Percentiles rank a stretch among this genome's conserved stretches.
Conservation (phyloP, 2,888 invertebrate genomes). For the Andrena praecox region DNA sequence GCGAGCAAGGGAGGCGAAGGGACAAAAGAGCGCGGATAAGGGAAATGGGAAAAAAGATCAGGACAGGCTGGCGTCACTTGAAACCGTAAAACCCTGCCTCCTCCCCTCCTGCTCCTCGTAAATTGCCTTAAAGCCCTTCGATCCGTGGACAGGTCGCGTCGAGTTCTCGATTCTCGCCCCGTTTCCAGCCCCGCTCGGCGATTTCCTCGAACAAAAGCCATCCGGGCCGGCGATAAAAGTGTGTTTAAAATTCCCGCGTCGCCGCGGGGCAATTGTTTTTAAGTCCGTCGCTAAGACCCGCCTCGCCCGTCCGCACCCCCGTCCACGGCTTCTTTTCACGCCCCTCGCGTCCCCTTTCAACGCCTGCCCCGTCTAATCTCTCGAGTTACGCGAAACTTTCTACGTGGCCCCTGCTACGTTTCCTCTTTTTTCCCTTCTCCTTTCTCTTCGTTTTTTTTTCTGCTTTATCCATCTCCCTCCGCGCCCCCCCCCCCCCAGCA, state of each 20-base stretch:
- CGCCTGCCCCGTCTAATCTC: slow-evolving; percentile 73
- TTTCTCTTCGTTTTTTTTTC: slow-evolving; percentile 3
- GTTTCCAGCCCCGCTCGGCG: slow-evolving; percentile 33
- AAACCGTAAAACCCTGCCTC: slow-evolving; percentile 62
- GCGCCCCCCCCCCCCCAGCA: neutral
- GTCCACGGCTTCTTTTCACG: slow-evolving; percentile 22
- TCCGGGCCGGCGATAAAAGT: slow-evolving; percentile 74
- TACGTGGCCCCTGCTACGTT: slow-evolving; percentile 49
- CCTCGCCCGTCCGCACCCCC: neutral
- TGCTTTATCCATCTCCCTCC: neutral
- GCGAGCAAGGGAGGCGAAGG: neutral
- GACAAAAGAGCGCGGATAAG: slow-evolving; percentile 2
- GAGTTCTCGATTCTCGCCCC: slow-evolving; percentile 53
- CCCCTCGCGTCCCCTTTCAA: slow-evolving; percentile 28
- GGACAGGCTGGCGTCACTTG: slow-evolving; percentile 52
- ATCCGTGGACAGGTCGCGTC: slow-evolving; percentile 60
- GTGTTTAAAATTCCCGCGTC: slow-evolving; percentile 79
- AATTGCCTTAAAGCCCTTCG: slow-evolving; percentile 67
- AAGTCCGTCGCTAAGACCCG: slow-evolving; percentile 71
- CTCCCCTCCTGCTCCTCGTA: slow-evolving; percentile 39
- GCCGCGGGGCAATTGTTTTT: slow-evolving; percentile 79
- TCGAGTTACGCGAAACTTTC: slow-evolving; percentile 74
- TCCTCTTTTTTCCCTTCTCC: slow-evolving; percentile 22
- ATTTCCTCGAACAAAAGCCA: slow-evolving; percentile 62
- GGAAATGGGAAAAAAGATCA: slow-evolving; percentile 39